Evolutionary conservation across 2,797 vertebrate species (phyloP).

Genomic region (Gymnopithys bicolor): DNA sequence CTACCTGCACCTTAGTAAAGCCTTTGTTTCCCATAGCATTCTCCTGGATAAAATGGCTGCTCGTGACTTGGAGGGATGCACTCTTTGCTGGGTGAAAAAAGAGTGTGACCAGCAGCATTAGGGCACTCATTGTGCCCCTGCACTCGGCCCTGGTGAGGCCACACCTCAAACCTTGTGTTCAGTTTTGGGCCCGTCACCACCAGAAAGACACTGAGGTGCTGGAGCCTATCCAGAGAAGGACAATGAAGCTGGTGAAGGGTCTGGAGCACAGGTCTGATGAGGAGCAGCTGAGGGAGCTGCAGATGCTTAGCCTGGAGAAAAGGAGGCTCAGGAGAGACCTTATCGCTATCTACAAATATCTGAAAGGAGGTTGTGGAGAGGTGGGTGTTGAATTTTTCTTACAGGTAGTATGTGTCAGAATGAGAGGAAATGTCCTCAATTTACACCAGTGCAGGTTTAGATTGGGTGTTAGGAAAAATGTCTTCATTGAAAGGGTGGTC

Average conservation of each 20-base stretch:
- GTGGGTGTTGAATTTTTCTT: background rate
- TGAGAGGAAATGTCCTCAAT: background rate
- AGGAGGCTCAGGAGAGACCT: background rate
- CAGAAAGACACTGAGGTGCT: background rate
- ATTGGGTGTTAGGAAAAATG: background rate
- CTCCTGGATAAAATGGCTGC: background rate
- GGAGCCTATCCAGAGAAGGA: background rate
- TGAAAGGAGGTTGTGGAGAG: background rate
- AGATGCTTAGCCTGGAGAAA: background rate
- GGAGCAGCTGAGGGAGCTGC: background rate
- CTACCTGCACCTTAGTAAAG: background rate
- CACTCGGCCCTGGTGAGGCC: rapidly evolving
- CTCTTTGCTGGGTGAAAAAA: background rate
- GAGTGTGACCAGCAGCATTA: background rate
- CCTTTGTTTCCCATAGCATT: background rate
- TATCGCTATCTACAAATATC: background rate
- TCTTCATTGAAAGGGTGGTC: background rate
- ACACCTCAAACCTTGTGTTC: background rate
- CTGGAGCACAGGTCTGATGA: background rate
- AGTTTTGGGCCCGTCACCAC: background rate
- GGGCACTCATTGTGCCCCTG: background rate
- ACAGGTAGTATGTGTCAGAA: rapidly evolving
- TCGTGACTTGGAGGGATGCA: background rate
- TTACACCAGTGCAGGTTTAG: background rate
- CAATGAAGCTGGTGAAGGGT: rapidly evolving